A percentile compares a stretch with the other conserved stretches of the same genome.
Evolutionary conservation across 2,113 vertebrate genomes (phyloP).

Genomic region (Strix uralensis): DNA sequence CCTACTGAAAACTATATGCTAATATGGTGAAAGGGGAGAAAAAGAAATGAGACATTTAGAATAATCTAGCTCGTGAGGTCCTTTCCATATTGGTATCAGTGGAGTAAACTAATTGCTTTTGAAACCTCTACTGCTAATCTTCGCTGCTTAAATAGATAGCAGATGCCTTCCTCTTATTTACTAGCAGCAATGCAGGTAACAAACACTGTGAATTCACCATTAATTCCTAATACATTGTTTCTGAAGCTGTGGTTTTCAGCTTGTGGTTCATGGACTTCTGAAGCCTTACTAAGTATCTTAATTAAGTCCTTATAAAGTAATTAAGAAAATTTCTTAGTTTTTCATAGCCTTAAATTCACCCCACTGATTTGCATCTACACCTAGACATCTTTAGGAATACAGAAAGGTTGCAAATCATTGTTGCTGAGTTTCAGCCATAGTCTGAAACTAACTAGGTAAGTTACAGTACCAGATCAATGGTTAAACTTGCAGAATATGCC

Average conservation of each 20-base stretch:
- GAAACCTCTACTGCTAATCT: neutral
- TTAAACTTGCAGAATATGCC: neutral
- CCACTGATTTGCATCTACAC: neutral
- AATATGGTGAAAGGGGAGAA: neutral
- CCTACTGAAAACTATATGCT: neutral
- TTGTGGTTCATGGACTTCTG: neutral
- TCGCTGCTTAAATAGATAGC: neutral
- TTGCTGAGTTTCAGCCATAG: neutral
- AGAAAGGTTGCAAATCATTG: neutral
- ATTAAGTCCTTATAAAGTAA: neutral
- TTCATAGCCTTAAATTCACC: neutral
- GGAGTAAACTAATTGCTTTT: neutral
- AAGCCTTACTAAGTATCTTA: neutral
- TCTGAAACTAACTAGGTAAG: neutral
- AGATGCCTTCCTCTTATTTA: neutral
- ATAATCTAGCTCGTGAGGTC: neutral
- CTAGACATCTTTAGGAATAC: neutral
- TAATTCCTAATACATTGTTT: neutral
- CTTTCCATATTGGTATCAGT: neutral
- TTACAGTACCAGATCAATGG: fast-evolving
- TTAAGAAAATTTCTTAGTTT: neutral
- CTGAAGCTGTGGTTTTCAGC: neutral
- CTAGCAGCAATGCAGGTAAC: neutral
- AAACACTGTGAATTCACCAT: neutral
- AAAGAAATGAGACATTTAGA: neutral